Conservation (phyloP, 2,888 invertebrate species). For the Catocala nupta region DNA sequence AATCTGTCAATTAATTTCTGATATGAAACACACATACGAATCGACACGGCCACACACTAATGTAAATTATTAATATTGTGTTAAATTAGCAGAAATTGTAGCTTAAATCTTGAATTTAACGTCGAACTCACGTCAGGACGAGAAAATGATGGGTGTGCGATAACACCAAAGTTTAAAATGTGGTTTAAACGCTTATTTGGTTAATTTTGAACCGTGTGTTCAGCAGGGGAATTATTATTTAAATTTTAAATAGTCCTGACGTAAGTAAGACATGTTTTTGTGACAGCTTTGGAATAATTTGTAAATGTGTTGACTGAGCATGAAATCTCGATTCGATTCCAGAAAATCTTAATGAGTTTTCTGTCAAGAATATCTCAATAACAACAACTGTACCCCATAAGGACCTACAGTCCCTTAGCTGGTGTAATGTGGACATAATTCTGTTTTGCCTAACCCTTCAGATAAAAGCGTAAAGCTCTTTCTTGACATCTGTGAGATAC, state of each 20-base stretch:
- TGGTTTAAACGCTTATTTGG: background rate
- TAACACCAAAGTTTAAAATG: background rate
- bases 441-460: too few species aligned
- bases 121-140: slow-evolving; percentile 30
- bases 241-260: background rate
- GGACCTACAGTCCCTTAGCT: too few species aligned
- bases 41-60: slow-evolving; percentile 24
- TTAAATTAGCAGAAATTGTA: slow-evolving; percentile 51
- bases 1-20: slow-evolving; percentile 17
- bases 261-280: slow-evolving; percentile 3
- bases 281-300: slow-evolving; percentile 19
- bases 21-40: slow-evolving; percentile 6
- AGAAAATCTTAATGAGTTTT: too few species aligned
- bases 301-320: background rate
- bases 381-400: too few species aligned
- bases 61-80: slow-evolving; percentile 42
- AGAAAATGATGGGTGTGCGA: slow-evolving; percentile 23
- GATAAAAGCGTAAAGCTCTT: too few species aligned
- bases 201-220: background rate
- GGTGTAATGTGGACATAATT: too few species aligned
- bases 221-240: background rate
- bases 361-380: too few species aligned
- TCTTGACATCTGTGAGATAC: too few species aligned
- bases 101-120: slow-evolving; percentile 32
- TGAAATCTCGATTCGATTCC: too few species aligned